These are phyloP conservation scores for Ophion ellenae DNA, from an alignment of 2,888 invertebrate species.

Conservation along the genomic window DNA sequence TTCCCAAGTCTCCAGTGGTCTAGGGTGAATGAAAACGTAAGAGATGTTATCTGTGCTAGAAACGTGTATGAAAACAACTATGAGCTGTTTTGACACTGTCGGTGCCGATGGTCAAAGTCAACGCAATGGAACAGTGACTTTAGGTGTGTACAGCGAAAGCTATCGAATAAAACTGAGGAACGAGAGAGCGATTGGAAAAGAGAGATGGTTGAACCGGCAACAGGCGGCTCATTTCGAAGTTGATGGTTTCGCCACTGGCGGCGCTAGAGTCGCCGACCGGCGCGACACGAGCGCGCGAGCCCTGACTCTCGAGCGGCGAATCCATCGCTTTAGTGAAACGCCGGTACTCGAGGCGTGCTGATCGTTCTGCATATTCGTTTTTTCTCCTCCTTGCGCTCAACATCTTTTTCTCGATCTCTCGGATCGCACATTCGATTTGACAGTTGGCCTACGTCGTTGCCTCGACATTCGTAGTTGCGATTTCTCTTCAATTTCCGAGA, in stretches of 20 bases:
- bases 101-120: no score
- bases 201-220: constrained; percentile 49
- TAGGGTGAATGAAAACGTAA: no score
- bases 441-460: neutral
- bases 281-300: constrained; percentile 29
- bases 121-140: no score
- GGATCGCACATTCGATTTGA: neutral
- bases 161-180: neutral
- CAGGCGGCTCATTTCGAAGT: constrained; percentile 59
- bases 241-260: constrained; percentile 35
- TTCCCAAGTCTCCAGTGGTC: no score
- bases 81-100: no score
- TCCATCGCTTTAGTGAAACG: constrained; percentile 54
- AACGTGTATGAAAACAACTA: no score
- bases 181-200: neutral
- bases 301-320: neutral
- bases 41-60: no score
- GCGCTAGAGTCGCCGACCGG: constrained; percentile 58
- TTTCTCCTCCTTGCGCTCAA: neutral
- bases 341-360: constrained; percentile 52
- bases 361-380: neutral
- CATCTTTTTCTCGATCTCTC: neutral
- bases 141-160: neutral
- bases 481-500: neutral
- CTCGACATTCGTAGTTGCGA: neutral